These are phyloP conservation scores for Hippasteria phrygiana DNA, from an alignment of 53 echinoderm and acorn worm species.

Conservation along the genomic window DNA sequence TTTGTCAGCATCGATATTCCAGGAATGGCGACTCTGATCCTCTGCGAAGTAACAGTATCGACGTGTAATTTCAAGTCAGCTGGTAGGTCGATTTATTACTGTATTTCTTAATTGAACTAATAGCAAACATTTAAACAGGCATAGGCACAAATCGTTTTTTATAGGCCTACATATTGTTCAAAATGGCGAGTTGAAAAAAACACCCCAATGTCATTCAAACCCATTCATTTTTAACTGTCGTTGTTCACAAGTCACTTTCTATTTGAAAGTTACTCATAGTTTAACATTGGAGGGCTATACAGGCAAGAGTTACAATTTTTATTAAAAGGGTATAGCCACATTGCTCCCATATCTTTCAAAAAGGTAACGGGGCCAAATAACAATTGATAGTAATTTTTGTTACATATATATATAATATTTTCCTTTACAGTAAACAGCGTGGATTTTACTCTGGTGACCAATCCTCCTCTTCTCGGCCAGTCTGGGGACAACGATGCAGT, in stretches of 20 bases:
- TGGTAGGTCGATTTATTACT: background rate
- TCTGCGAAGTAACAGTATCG: background rate
- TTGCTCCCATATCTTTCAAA: background rate
- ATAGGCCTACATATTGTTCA: too few relatives aligned
- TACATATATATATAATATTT: background rate
- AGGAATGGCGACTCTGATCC: background rate
- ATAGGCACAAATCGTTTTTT: too few relatives aligned
- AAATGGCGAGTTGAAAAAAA: too few relatives aligned
- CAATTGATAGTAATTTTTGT: too few relatives aligned
- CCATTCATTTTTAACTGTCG: too few relatives aligned
- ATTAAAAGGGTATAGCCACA: background rate
- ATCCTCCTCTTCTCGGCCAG: background rate
- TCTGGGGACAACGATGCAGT: slow-evolving; percentile 5
- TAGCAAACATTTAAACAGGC: background rate
- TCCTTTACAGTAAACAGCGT: background rate
- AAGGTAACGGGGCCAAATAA: too few relatives aligned
- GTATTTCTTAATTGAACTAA: too few relatives aligned
- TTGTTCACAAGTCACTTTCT: too few relatives aligned
- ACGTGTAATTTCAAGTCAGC: background rate
- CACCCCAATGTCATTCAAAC: too few relatives aligned
- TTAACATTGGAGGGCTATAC: background rate
- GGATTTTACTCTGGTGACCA: slow-evolving; percentile 18
- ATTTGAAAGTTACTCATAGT: too few relatives aligned
- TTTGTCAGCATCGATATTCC: slow-evolving; percentile 22
- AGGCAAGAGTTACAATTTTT: background rate